A percentile compares a stretch with the other conserved stretches of the same genome.
These are phyloP conservation scores for Porites australiensis DNA, from an alignment of 64 coral and sea anemone species.

Conservation along the genomic window DNA sequence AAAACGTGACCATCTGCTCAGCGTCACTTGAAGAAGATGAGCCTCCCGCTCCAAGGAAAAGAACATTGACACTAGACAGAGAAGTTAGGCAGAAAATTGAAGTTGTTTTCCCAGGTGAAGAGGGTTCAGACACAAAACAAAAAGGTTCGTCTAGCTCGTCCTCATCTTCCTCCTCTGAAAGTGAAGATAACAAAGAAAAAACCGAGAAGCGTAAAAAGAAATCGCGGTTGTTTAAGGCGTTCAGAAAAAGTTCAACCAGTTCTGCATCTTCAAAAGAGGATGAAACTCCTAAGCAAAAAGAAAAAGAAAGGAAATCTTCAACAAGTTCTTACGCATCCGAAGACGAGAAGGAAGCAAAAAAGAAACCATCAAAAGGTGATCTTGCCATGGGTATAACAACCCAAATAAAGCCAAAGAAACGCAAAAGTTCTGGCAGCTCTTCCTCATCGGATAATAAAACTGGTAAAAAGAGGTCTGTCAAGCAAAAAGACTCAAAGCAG, in stretches of 20 bases:
- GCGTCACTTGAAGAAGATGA: not conserved
- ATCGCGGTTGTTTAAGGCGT: not conserved
- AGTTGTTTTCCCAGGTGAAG: not conserved
- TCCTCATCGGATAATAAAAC: not conserved
- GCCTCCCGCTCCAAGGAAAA: not conserved
- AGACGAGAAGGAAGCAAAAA: not conserved
- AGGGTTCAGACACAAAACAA: not conserved
- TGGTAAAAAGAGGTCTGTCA: not conserved
- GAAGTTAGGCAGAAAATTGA: constrained; percentile 34
- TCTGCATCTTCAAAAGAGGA: not conserved
- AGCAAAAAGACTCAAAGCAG: not conserved
- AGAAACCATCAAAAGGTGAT: not conserved
- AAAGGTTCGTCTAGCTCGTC: constrained; percentile 6
- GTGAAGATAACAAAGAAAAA: not conserved
- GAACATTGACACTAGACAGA: constrained; percentile 6
- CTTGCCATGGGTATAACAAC: not conserved
- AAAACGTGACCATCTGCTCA: constrained; percentile 28
- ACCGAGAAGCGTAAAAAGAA: constrained; percentile 20
- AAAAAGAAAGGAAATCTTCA: not conserved
- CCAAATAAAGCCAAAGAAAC: not conserved
- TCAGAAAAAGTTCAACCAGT: not conserved
- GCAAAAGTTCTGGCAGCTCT: not conserved
- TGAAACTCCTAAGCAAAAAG: not conserved
- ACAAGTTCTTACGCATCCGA: constrained; percentile 27
- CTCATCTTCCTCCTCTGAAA: constrained; percentile 19